Percentiles rank a stretch among this genome's conserved stretches.
Evolutionary conservation across 2,888 invertebrate species (phyloP).

Genomic region (Troglohyphantes excavatus): DNA sequence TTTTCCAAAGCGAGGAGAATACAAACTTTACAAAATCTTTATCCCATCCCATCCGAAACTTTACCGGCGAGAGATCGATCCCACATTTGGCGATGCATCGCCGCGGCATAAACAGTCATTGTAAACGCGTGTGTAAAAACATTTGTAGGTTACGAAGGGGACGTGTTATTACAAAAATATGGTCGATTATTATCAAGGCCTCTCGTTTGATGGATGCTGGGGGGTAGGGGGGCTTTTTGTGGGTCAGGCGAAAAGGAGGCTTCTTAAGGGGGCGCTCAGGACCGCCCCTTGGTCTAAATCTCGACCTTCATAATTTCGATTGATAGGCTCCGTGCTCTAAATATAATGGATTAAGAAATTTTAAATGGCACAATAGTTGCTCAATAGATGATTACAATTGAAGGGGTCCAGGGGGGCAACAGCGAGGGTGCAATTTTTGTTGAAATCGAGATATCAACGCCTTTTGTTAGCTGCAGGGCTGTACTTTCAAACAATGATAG

Average conservation of each 20-base stretch:
- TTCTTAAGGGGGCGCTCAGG: not conserved
- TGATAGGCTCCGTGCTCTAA: not conserved
- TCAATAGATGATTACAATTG: not conserved
- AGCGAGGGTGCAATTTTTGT: too few relatives aligned
- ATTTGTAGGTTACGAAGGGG: conserved; percentile 48
- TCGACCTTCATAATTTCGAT: conserved; percentile 14
- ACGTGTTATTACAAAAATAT: conserved; percentile 30
- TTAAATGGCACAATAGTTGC: not conserved
- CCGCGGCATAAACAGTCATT: not conserved
- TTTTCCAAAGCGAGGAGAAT: conserved; percentile 39
- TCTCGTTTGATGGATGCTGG: conserved; percentile 20
- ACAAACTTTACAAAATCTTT: conserved; percentile 53
- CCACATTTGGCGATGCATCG: conserved; percentile 63
- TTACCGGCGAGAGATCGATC: conserved; percentile 30
- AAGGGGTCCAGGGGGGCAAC: not conserved
- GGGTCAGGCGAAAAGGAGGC: conserved; percentile 28
- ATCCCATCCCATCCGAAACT: conserved; percentile 56
- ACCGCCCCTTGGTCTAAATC: conserved; percentile 26
- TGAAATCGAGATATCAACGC: too few relatives aligned
- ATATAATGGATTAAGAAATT: not conserved
- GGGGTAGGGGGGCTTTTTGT: conserved; percentile 22
- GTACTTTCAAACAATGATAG: too few relatives aligned
- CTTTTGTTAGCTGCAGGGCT: too few relatives aligned
- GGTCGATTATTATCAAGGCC: conserved; percentile 18
- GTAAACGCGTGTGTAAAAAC: not conserved